Conservation (phyloP, 2,888 invertebrate genomes). For the Perdita meconis region DNA sequence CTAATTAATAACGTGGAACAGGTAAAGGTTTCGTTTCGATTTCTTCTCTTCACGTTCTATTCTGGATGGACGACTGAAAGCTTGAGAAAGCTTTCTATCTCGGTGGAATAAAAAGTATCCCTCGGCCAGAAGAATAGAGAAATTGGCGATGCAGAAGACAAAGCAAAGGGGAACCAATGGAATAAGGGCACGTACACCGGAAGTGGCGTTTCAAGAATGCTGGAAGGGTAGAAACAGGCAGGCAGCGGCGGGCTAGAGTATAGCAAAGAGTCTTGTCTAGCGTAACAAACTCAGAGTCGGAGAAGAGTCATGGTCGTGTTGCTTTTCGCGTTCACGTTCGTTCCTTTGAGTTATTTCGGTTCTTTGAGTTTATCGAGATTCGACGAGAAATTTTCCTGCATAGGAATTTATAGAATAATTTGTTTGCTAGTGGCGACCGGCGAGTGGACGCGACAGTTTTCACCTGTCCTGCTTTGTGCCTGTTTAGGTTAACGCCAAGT, state of each 20-base stretch:
- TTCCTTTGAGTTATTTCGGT: slow-evolving; percentile 1
- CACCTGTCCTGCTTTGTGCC: slow-evolving; percentile 42
- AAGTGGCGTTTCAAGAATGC: slow-evolving; percentile 55
- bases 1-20: slow-evolving; percentile 23
- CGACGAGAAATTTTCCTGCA: neutral
- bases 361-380: too few relatives aligned
- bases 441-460: too few relatives aligned
- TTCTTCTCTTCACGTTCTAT: slow-evolving; percentile 25
- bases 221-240: slow-evolving; percentile 25
- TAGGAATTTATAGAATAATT: too few relatives aligned
- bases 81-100: slow-evolving; percentile 29
- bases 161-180: slow-evolving; percentile 26
- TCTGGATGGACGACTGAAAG: slow-evolving; percentile 50
- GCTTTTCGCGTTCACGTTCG: slow-evolving; percentile 17
- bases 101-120: slow-evolving; percentile 40
- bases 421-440: too few relatives aligned
- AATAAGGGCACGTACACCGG: slow-evolving; percentile 60
- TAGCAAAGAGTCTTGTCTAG: slow-evolving; percentile 50
- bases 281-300: slow-evolving; percentile 23
- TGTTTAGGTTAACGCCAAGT: slow-evolving; percentile 23
- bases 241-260: slow-evolving; percentile 22
- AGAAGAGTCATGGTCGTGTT: slow-evolving; percentile 39
- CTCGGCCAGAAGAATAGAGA: slow-evolving; percentile 30
- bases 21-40: neutral
- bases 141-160: slow-evolving; percentile 42